Conservation (phyloP, 2,113 vertebrate genomes). For the Rynchops niger region DNA sequence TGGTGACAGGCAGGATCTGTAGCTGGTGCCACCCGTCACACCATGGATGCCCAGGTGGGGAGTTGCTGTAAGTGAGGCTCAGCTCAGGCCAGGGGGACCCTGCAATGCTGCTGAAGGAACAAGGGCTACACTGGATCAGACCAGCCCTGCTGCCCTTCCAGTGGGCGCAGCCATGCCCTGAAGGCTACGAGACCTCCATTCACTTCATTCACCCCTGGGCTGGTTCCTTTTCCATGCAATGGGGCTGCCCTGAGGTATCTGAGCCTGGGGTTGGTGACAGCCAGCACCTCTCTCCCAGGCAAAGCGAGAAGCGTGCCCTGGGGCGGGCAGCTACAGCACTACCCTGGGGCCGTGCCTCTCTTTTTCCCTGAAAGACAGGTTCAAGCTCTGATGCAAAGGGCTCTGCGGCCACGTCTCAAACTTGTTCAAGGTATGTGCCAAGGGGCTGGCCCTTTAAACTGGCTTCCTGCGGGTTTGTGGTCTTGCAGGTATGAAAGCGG, state of each 20-base stretch:
- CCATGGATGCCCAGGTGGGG: not conserved
- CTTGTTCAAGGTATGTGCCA: not conserved
- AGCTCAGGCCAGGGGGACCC: not conserved
- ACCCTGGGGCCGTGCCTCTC: not conserved
- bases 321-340: not conserved
- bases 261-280: not conserved
- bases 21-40: not conserved
- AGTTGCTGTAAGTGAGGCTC: not conserved
- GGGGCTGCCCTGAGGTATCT: not conserved
- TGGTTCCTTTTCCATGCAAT: not conserved
- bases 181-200: not conserved
- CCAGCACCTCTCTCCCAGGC: not conserved
- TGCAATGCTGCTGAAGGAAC: not conserved
- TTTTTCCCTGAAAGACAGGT: not conserved
- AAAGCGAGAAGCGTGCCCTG: not conserved
- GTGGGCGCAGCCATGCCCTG: not conserved
- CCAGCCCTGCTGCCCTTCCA: not conserved
- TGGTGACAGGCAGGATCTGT: not conserved
- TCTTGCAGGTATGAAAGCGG: not conserved
- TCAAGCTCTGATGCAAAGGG: not conserved
- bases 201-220: not conserved
- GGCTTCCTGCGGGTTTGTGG: not conserved
- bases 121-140: not conserved
- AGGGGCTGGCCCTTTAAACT: not conserved
- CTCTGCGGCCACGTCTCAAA: accelerated